phyloP scores from a whole-genome alignment of 2,113 vertebrate species.

The Hippocampus barbouri region DNA sequence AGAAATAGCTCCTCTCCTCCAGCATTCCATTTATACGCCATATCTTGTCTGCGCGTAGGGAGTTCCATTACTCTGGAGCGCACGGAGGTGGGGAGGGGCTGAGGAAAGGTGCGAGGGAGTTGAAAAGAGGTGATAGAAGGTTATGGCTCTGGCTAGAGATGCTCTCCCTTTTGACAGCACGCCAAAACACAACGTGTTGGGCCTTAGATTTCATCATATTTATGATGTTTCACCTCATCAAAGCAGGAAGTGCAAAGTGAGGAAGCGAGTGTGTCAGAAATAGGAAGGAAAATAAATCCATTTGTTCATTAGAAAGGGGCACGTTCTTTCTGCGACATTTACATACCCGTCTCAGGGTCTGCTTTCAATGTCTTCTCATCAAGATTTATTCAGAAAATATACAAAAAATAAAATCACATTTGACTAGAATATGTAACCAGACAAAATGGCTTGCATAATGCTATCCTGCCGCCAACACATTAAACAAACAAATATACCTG shows the following conservation, averaged over 20 bases:
- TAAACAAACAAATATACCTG: background rate
- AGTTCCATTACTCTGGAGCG: constrained; percentile 66
- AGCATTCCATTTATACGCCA: constrained; percentile 65
- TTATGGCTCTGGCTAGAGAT: constrained; percentile 38
- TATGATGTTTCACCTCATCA: constrained; percentile 52
- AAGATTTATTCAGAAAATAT: background rate
- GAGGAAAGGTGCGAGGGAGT: constrained; percentile 33
- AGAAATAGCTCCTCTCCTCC: constrained; percentile 60
- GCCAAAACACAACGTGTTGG: constrained; percentile 46
- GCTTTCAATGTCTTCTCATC: constrained; percentile 5
- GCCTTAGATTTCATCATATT: constrained; percentile 61
- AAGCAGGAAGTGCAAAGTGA: constrained; percentile 31
- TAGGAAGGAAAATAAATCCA: constrained; percentile 30
- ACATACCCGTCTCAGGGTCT: constrained; percentile 1
- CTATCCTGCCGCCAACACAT: background rate
- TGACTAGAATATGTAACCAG: background rate
- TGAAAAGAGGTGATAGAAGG: constrained; percentile 61
- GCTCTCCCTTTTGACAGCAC: constrained; percentile 24
- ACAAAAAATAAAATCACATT: background rate
- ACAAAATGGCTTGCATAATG: background rate
- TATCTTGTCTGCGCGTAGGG: constrained; percentile 65
- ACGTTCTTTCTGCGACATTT: constrained; percentile 6
- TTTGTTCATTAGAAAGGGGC: constrained; percentile 17
- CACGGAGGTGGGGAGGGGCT: constrained; percentile 42
- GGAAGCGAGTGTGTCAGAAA: constrained; percentile 22